Conservation (phyloP, 2,888 invertebrate species). For the Seira ritae region DNA sequence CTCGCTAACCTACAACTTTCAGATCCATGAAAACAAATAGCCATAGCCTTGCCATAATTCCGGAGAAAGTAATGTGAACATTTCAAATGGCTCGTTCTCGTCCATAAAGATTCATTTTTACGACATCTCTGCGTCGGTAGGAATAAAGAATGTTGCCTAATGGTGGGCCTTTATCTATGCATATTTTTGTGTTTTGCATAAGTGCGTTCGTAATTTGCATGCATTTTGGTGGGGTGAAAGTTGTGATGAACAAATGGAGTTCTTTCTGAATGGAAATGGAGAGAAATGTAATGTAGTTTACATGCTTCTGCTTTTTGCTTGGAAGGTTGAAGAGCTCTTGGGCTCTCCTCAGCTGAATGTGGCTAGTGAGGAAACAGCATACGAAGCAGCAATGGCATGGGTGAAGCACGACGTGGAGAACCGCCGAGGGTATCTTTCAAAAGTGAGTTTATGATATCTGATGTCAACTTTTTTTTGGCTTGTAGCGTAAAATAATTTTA, state of each 20-base stretch:
- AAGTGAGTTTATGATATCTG: conserved; percentile 77
- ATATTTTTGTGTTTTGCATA: too few relatives aligned
- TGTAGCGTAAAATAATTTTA: too few relatives aligned
- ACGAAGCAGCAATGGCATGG: conserved; percentile 82
- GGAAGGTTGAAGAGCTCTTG: conserved; percentile 81
- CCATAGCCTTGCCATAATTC: neutral
- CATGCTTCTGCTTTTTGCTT: conserved; percentile 58
- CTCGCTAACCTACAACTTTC: neutral
- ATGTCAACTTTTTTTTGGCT: neutral
- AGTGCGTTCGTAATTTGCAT: too few relatives aligned
- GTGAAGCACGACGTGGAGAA: conserved; percentile 81
- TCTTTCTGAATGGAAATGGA: neutral
- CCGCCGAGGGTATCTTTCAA: conserved; percentile 79
- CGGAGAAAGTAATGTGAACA: neutral
- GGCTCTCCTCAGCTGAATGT: conserved; percentile 83
- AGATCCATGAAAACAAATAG: conserved; percentile 1
- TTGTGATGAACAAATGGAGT: neutral
- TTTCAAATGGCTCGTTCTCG: too few relatives aligned
- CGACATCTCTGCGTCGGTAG: neutral
- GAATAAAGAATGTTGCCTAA: neutral
- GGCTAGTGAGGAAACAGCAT: conserved; percentile 82
- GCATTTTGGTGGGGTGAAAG: conserved; percentile 35
- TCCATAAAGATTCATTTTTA: too few relatives aligned
- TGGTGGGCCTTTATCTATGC: too few relatives aligned
- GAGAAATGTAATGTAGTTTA: conserved; percentile 9